Base-by-base conservation (phyloP, 2,888 invertebrate species). In the Caenorhabditis wallacei region DNA sequence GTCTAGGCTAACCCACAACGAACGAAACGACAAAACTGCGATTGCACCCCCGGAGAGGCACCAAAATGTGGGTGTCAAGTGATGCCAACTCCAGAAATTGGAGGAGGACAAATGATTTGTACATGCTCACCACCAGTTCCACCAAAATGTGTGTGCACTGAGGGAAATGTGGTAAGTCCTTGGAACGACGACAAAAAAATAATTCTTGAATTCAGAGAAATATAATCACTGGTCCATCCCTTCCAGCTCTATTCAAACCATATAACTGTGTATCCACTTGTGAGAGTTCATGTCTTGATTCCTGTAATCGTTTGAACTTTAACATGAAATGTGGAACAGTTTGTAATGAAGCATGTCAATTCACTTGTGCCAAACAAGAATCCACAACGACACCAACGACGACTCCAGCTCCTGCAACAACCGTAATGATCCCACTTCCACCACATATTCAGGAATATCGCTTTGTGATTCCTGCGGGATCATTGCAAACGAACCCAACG, bases 41-140 rank as follows among this genome's bases (percentile, higher is more conserved):
- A 83, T 20, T 86, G 86, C 48, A 64, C 66, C 10, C 79, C 84
- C 0, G 86, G 82, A 46, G 83, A 84, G 43, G 79, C 84, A 4
- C 84, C 86, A 18, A 83, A 85, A 76, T 86, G 86, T 64, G 84
- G 84, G 10, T 86, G 86, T 51, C 82, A 85, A 43, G 82, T 85
- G 16, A 70, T 82, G 78, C 78, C 78, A 24, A 66, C 72, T 11
- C 68, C 68, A 48, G 78, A 78, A 22, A 43, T 35, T 1, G 82
- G 78, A 16, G 82, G 82, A 4, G 82, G 78, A 48, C 78, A 86
- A 35, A 86, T 86, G 86, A 78, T 86, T 13, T 86, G 86, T 30
- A 82, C 81, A 1, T 86, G 86, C 57, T 82, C 81, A 1, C 76
- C 79, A 40, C 83, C 84, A 37, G 64, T 72, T 7, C 76, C 86